Evolutionary conservation across 1,140 invertebrate genomes (phyloP), one percentile per base, ranked within the genome.

Genomic region (Zaprionus davidi): DNA sequence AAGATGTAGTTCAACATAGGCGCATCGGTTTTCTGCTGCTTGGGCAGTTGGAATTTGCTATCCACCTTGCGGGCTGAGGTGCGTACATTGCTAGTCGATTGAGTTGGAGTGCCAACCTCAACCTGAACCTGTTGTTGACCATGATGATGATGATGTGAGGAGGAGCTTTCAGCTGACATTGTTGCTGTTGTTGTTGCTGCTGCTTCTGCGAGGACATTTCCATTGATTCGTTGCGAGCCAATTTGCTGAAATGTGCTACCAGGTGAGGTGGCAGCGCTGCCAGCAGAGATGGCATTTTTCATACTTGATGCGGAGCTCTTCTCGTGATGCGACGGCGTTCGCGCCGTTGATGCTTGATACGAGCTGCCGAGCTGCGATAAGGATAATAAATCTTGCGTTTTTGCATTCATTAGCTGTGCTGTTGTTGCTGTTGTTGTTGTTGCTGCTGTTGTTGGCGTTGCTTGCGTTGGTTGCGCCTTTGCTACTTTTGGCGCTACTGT

Each of bases 1-100:
- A 96, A 96, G 69, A 96, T 96, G 77, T 96, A 95, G 86, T 96
- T 96, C 15, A 96, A 90, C 95, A 96, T 95, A 15, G 95, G 95
- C 1, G 95, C 94, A 78, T 96, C 95, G 2, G 94, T 94, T 75
- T 94, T 94, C 41, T 94, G 94, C 11, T 91, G 92, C 66, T 93
- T 93, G 71, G 60, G 78, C 66, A 92, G 34, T 0, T 81, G 66
- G 36, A 84, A 80, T 81, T 87, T 92, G 74, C 71, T 91, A 55
- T 91, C 92, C 72, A 65, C 92, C 71, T 90, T 91, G 31, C 73
- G 73, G 58, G 83, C 81, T 7, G 90, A 87, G 57, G 51, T 85
- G 53, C 80, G 74, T 1, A 78, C 64, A 41, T 68, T 67, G 36
- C 46, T 51, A 2, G 46, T 51, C 22, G 46, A 51, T 46, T 51